Evolutionary conservation across 2,888 invertebrate genomes (phyloP), one percentile per base, ranked within the genome.

Genomic region (Oasisia sp.): DNA sequence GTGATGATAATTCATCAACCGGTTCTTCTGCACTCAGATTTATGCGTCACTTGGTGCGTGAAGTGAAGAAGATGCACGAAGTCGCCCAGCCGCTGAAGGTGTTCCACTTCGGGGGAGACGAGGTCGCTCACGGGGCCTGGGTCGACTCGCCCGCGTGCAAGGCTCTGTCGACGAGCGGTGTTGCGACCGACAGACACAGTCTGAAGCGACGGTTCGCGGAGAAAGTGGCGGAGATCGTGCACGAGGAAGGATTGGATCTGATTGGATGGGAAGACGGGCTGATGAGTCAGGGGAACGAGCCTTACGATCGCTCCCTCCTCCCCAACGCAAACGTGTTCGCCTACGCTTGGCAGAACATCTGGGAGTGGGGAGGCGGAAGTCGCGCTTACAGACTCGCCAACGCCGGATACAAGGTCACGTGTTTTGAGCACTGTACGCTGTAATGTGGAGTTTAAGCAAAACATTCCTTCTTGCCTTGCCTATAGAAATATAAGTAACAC

Each of bases 41-140:
- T 93, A 94, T 96, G 14, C 94, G 95, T 89, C 95, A 95, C 92
- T 94, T 96, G 32, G 94, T 96, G 12, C 91, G 90, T 11, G 95
- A 95, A 91, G 90, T 93, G 45, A 89, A 92, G 90, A n/a, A n/a
- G 32, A n/a, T 91, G 44, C 89, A 92, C 92, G 90, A 50, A n/a
- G 45, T 7, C 74, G 44, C 27, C 89, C 50, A 89, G 94, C 94
- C 94, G 89, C 95, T 95, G 0, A 93, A 96, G 45, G 93, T 93
- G 56, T 95, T 95, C 92, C 95, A 96, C 93, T 94, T 95, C 89
- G 96, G 96, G 5, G 96, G 96, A 0, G 96, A 96, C 92, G 96
- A 96, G 93, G 95, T 95, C 3, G 94, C 95, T 0, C 74, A 44
- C 0, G 94, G 94, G 8, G 95, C 95, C 8, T 95, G 95, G 95